Evolutionary conservation across 1,140 invertebrate genomes (phyloP).

Genomic region (Scaptomyza hsui): DNA sequence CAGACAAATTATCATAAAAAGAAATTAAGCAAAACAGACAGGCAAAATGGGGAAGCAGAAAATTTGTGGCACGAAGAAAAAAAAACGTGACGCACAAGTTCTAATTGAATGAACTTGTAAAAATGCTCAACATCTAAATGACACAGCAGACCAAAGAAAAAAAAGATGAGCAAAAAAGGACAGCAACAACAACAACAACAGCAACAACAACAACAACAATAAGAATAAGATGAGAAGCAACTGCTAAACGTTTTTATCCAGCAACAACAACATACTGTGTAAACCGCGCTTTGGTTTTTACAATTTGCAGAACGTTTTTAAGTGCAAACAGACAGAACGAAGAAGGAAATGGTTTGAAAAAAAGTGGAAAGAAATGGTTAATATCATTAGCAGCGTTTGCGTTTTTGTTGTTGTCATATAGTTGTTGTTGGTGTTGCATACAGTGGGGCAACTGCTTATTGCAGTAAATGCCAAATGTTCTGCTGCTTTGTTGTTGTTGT

Average conservation of each 20-base stretch:
- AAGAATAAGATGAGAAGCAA: conserved; percentile 26
- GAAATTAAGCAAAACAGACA: conserved; percentile 18
- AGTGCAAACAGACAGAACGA: conserved; percentile 65
- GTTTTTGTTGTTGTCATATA: conserved; percentile 30
- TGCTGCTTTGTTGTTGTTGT: conserved; percentile 8
- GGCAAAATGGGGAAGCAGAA: conserved; percentile 12
- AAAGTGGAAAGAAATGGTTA: conserved; percentile 68
- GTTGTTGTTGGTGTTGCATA: conserved; percentile 11
- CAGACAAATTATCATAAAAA: conserved; percentile 36
- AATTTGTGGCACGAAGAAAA: conserved; percentile 34
- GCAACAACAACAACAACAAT: not conserved
- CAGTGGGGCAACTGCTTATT: conserved; percentile 42
- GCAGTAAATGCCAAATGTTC: conserved; percentile 48
- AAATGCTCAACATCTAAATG: conserved; percentile 68
- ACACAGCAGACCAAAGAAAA: conserved; percentile 35
- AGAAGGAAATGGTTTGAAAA: conserved; percentile 30
- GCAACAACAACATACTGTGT: conserved; percentile 18
- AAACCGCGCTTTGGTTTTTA: conserved; percentile 61
- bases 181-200: not conserved
- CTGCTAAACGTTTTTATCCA: conserved; percentile 31
- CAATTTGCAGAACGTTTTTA: conserved; percentile 76
- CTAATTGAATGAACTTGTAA: conserved; percentile 80
- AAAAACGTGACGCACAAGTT: conserved; percentile 51
- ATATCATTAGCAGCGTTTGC: conserved; percentile 76
- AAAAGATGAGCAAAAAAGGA: conserved; percentile 12